Conservation (phyloP, 2,888 invertebrate species). For the Amiota mariae region DNA sequence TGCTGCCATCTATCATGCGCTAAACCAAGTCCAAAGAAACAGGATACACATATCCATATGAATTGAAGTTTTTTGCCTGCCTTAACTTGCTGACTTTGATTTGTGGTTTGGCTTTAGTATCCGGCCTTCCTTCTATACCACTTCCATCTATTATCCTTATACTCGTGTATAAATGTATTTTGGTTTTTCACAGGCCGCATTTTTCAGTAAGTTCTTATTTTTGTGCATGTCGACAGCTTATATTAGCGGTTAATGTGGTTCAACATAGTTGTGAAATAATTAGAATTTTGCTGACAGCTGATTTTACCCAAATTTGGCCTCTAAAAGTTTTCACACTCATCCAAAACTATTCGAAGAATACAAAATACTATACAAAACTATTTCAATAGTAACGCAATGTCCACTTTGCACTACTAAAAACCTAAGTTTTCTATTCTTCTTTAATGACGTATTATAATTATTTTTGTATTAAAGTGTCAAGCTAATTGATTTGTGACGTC, state of each 20-base stretch:
- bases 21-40: background rate
- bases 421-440: background rate
- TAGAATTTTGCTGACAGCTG: constrained; percentile 56
- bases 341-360: no score
- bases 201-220: constrained; percentile 15
- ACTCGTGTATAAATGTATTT: background rate
- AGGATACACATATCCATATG: background rate
- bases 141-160: background rate
- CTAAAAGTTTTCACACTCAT: no score
- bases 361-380: no score
- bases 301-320: background rate
- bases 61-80: constrained; percentile 1
- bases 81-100: constrained; percentile 17
- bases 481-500: background rate
- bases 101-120: constrained; percentile 6
- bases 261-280: constrained; percentile 47
- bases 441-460: constrained; percentile 12
- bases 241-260: constrained; percentile 25
- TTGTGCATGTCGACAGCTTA: constrained; percentile 25
- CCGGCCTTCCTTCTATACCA: background rate
- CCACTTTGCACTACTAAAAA: no score
- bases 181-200: background rate
- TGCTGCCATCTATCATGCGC: constrained; percentile 15
- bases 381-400: no score
- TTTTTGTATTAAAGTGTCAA: constrained; percentile 4